Conservation (phyloP, 37 sponge, comb jelly and placozoan genomes). For the Haliclona indistincta region DNA sequence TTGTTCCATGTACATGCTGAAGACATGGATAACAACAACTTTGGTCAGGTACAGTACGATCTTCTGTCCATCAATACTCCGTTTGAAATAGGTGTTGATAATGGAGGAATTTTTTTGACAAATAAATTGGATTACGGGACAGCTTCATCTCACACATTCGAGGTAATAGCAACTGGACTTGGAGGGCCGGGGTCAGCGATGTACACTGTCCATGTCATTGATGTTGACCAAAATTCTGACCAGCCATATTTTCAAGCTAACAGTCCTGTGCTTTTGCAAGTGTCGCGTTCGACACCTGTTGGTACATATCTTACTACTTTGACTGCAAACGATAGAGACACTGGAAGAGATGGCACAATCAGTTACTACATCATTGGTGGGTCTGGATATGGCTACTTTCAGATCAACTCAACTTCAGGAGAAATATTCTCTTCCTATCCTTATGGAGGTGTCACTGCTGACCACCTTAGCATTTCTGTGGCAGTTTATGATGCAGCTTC, state of each 20-base stretch:
- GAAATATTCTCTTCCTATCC: conserved; percentile 8
- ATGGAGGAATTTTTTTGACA: conserved; percentile 52
- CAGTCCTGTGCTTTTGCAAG: not conserved
- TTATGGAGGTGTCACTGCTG: conserved; percentile 5
- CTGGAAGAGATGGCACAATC: conserved; percentile 9
- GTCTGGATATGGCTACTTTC: conserved; percentile 60
- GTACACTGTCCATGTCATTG: conserved; percentile 28
- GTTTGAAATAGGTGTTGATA: conserved; percentile 13
- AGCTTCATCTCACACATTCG: not conserved
- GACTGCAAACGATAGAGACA: conserved; percentile 40
- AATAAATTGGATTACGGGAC: conserved; percentile 29
- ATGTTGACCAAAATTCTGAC: conserved; percentile 44
- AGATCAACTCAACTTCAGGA: conserved; percentile 25
- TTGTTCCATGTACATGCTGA: conserved; percentile 54
- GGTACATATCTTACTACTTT: conserved; percentile 31
- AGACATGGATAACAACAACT: conserved; percentile 10
- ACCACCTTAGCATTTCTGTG: conserved; percentile 15
- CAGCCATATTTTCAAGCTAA: conserved; percentile 42
- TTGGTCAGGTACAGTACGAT: not conserved
- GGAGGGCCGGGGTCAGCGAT: not conserved
- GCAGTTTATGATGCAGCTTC: conserved; percentile 16
- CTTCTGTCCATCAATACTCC: not conserved
- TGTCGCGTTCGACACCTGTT: conserved; percentile 6
- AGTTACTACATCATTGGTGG: conserved; percentile 45
- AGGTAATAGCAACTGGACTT: conserved; percentile 9